Percentiles rank a stretch among this genome's conserved stretches.
Evolutionary conservation across 2,113 vertebrate genomes (phyloP).

Genomic region (Pleuronectes platessa): DNA sequence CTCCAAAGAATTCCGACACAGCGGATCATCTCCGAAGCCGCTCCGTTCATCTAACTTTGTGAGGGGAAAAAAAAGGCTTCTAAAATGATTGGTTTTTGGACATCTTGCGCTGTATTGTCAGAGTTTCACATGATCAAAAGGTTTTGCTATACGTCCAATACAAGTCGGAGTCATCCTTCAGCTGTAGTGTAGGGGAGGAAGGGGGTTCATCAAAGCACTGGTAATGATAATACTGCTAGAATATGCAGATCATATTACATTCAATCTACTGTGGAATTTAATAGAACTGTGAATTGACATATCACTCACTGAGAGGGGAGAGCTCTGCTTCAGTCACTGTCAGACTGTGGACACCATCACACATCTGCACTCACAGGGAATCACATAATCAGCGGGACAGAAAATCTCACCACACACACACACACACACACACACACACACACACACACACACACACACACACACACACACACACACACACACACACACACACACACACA

Average conservation of each 20-base stretch:
- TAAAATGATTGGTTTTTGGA: neutral
- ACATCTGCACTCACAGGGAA: neutral
- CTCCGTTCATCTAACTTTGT: neutral
- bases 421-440: neutral
- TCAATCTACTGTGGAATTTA: slow-evolving; percentile 44
- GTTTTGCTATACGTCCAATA: neutral
- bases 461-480: neutral
- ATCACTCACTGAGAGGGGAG: slow-evolving; percentile 32
- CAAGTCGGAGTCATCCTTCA: neutral
- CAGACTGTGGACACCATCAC: neutral
- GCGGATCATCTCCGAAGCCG: neutral
- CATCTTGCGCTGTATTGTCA: neutral
- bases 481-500: neutral
- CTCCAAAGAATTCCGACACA: slow-evolving; percentile 2
- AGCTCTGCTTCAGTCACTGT: slow-evolving; percentile 26
- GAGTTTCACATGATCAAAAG: neutral
- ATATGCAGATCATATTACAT: slow-evolving; percentile 57
- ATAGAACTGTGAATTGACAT: slow-evolving; percentile 55
- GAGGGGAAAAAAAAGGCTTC: neutral
- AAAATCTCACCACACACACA: slow-evolving; percentile 11
- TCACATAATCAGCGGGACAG: neutral
- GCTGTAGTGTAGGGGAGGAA: neutral
- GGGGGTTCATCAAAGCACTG: slow-evolving; percentile 6
- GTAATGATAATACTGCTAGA: slow-evolving; percentile 32
- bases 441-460: neutral